These are phyloP conservation scores for Spialia ferax DNA, from an alignment of 2,888 invertebrate species.

Conservation along the genomic window DNA sequence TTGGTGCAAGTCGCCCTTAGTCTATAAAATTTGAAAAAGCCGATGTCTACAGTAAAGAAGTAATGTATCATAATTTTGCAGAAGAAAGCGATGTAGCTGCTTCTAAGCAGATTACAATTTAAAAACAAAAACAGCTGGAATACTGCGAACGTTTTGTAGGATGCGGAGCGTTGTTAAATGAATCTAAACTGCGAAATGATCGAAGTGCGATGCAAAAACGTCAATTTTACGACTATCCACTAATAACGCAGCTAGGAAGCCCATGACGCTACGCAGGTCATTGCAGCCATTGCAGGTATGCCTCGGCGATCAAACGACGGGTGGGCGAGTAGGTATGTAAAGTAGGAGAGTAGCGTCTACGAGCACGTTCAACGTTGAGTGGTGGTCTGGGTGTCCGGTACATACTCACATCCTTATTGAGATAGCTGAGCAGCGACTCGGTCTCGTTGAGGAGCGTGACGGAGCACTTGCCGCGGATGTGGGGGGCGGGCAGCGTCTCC, in stretches of 20 bases:
- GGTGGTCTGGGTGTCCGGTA: conserved; percentile 57
- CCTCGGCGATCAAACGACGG: background rate
- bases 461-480: conserved; percentile 99
- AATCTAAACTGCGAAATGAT: background rate
- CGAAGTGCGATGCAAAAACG: background rate
- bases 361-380: conserved; percentile 9
- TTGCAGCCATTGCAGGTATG: too few species aligned
- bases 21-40: background rate
- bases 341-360: background rate
- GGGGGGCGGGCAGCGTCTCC: conserved; percentile 99
- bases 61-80: conserved; percentile 35
- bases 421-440: conserved; percentile 98
- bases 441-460: conserved; percentile 99
- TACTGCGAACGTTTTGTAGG: conserved; percentile 2
- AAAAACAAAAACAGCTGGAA: background rate
- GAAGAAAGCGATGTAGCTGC: conserved; percentile 30
- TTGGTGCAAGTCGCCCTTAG: too few species aligned
- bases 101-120: conserved; percentile 8
- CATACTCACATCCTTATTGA: conserved; percentile 96
- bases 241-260: conserved; percentile 17
- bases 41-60: conserved; percentile 1
- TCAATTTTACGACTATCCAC: background rate
- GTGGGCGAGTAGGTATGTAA: conserved; percentile 3
- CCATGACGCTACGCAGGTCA: background rate
- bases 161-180: conserved; percentile 6